Evolutionary conservation across 1,140 invertebrate species (phyloP).

Genomic region (Acromyrmex heyeri): DNA sequence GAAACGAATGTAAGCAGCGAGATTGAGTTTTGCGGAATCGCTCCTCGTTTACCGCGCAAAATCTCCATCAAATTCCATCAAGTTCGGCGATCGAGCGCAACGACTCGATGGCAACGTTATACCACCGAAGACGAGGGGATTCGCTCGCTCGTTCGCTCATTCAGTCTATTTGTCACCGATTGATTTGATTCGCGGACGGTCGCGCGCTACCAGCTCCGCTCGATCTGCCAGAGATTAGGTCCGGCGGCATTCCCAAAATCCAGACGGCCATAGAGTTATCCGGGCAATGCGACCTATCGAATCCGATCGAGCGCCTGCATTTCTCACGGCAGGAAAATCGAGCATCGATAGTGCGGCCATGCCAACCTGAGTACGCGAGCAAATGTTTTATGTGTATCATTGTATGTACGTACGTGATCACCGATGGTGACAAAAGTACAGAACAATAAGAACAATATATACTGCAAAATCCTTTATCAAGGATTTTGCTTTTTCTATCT

Average conservation of each 20-base stretch:
- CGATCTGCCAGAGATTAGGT: constrained; percentile 74
- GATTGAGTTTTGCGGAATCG: constrained; percentile 63
- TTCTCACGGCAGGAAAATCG: constrained; percentile 72
- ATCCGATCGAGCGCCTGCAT: constrained; percentile 65
- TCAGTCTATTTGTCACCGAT: constrained; percentile 57
- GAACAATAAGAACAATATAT: neutral
- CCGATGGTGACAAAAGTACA: neutral
- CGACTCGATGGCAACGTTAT: constrained; percentile 49
- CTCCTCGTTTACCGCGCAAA: constrained; percentile 60
- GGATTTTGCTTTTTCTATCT: neutral
- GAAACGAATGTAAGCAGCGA: constrained; percentile 61
- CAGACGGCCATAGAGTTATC: constrained; percentile 67
- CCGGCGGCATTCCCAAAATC: constrained; percentile 70
- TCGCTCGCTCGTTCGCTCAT: neutral
- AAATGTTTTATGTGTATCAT: constrained; percentile 75
- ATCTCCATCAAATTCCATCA: constrained; percentile 63
- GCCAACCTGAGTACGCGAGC: constrained; percentile 73
- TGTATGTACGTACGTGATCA: constrained; percentile 68
- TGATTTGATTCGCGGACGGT: constrained; percentile 54
- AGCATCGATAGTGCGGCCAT: constrained; percentile 75
- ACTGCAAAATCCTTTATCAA: constrained; percentile 6
- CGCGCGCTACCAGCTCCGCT: constrained; percentile 65
- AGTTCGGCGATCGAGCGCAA: constrained; percentile 49
- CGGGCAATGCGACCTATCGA: constrained; percentile 54
- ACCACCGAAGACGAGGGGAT: constrained; percentile 37